Conservation (phyloP, 2,888 invertebrate species). For the Tetranychus truncatus region DNA sequence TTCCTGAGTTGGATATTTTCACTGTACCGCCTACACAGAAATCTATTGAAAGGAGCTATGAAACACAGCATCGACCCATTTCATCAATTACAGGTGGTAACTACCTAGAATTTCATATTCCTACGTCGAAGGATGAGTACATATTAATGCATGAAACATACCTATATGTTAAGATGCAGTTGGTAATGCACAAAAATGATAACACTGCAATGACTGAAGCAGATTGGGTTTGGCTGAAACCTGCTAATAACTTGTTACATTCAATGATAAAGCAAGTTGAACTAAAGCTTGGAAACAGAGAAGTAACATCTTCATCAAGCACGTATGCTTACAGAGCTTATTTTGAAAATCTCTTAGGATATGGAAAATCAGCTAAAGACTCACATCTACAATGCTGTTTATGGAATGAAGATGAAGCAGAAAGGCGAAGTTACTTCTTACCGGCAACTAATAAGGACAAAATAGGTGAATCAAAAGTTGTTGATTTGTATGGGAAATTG, state of each 20-base stretch:
- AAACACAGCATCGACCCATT: constrained; percentile 7
- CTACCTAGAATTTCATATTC: constrained; percentile 3
- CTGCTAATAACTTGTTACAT: neutral
- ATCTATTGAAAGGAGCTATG: constrained; percentile 4
- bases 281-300: neutral
- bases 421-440: neutral
- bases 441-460: neutral
- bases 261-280: constrained; percentile 3
- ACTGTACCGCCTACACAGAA: constrained; percentile 4
- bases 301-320: neutral
- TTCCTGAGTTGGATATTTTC: constrained; percentile 8
- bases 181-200: neutral
- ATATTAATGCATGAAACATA: constrained; percentile 7
- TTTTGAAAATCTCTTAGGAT: neutral
- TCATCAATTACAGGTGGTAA: neutral
- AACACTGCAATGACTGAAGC: neutral
- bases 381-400: neutral
- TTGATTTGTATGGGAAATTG: constrained; percentile 1
- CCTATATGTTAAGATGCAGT: neutral
- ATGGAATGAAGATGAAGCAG: neutral
- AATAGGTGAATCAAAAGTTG: neutral
- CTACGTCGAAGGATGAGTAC: neutral
- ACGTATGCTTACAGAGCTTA: constrained; percentile 11
- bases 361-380: neutral
- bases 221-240: neutral